These are phyloP conservation scores for Cheilosia scutellata DNA, from an alignment of 2,888 invertebrate species.

Conservation along the genomic window DNA sequence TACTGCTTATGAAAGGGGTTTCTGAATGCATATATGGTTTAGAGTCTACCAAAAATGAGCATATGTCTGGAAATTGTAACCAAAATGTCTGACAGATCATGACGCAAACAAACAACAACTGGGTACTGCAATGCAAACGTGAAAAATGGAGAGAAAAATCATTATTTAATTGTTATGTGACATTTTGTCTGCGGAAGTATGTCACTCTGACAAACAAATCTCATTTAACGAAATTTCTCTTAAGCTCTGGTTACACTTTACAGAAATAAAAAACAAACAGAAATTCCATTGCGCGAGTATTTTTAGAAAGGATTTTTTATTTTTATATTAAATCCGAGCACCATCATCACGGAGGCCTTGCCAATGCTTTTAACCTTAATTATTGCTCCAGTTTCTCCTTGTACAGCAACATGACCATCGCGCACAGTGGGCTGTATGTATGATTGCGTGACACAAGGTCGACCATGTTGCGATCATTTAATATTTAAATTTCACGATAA, in stretches of 20 bases:
- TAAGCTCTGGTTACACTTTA: constrained; percentile 20
- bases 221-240: constrained; percentile 21
- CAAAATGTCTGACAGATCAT: too few species aligned
- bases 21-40: too few species aligned
- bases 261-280: constrained; percentile 31
- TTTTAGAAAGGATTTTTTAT: constrained; percentile 69
- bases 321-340: constrained; percentile 8
- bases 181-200: neutral
- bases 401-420: constrained; percentile 14
- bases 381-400: constrained; percentile 72
- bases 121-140: too few species aligned
- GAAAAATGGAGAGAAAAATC: too few species aligned
- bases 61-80: too few species aligned
- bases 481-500: constrained; percentile 74
- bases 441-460: constrained; percentile 76
- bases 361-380: constrained; percentile 74
- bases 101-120: too few species aligned
- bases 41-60: too few species aligned
- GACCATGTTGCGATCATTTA: constrained; percentile 72
- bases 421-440: constrained; percentile 2
- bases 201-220: too few species aligned
- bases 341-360: constrained; percentile 63
- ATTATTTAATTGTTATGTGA: too few species aligned
- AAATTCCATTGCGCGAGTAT: constrained; percentile 3
- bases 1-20: too few species aligned